Evolutionary conservation across 1,140 invertebrate genomes (phyloP), one percentile per base, ranked within the genome.

Genomic region (Drosophila fuyamai): DNA sequence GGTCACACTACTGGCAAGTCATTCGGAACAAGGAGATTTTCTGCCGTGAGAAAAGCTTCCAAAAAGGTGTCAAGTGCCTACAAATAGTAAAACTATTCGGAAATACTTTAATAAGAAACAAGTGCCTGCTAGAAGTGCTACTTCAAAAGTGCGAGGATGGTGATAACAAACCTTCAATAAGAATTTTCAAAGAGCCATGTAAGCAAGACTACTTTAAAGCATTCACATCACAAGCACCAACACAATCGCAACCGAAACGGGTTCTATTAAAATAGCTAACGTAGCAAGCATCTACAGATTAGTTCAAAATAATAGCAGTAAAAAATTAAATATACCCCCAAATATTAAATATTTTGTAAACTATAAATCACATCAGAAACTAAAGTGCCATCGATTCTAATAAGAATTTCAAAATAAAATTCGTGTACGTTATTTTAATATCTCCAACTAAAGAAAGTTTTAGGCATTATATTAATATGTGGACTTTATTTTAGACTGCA

Each of bases 201-300:
- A 73, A 78, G 59, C 63, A 77, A 51, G 43, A 79, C 55, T 73
- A 71, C 54, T 60, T 50, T 27, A 50, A 23, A 23, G 23, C 4
- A 23, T 44, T 48, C 56, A 67, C 35, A 48, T 44, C 70, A 41
- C 58, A 76, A 1, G n/a, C 66, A 72, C 67, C 27, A 43, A 68
- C 36, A 56, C 57, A 60, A 10, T 4, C 43, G 61, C 41, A 61
- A 6, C 40, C 36, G 14, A 86, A 88, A 88, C 83, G 67, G 63
- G 83, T 88, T 88, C 84, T 88, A 80, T 77, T 66, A 79, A 71
- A 70, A 85, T 78, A 53, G 43, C 66, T 67, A 76, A 75, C 36
- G 78, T 76, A 88, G 76, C 84, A 79, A 79, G 63, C 74, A 54
- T 58, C 23, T 13, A 74, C 54, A 67, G 48, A 47, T 29, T 16